Base-by-base conservation (phyloP, 2,888 invertebrate genomes). In the Idaea biselata region DNA sequence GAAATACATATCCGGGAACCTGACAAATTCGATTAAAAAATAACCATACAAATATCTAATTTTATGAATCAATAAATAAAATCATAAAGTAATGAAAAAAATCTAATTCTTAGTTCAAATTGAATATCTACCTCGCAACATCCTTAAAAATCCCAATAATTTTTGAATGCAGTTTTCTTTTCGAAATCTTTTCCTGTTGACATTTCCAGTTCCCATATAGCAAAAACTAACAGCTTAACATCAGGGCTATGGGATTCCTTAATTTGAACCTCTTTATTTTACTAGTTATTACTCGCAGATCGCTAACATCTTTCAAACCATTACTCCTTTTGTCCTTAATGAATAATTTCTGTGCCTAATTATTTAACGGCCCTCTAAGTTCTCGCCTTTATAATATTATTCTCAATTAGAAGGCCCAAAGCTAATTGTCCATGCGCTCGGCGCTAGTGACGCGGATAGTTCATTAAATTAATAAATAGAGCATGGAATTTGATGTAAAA, bases 241-340 rank as follows among this genome's bases (percentile, higher is more conserved):
- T 44, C 44, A 8, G 7, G 33, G 7, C 14, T 8, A 44, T 44
- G 14, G 0, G 6, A 14, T 44, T 44, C 44, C 44, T 44, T 44
- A 44, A 44, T 44, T 14, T 44, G 11, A 44, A 44, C 44, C 44
- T 44, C 1, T 44, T 44, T 64, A 65, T 63, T 65, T 66, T 58
- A 56, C 64, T 59, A 70, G 69, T 68, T 72, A 69, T 73, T 68
- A 79, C 66, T 67, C 75, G 73, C 68, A 71, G 80, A 81, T 82
- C 76, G 77, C 72, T 68, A 75, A 66, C 77, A 76, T 76, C 83
- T 87, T 80, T 81, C 89, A 84, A 79, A 77, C 84, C 88, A 91
- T 91, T 90, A 90, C 84, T 78, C 83, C 88, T 81, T 88, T 90
- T 90, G 85, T 86, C 77, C 68, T 63, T 78, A 81, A 82, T 83